phyloP scores from a whole-genome alignment of 2,888 invertebrate species.

The Drosophila anceps region DNA sequence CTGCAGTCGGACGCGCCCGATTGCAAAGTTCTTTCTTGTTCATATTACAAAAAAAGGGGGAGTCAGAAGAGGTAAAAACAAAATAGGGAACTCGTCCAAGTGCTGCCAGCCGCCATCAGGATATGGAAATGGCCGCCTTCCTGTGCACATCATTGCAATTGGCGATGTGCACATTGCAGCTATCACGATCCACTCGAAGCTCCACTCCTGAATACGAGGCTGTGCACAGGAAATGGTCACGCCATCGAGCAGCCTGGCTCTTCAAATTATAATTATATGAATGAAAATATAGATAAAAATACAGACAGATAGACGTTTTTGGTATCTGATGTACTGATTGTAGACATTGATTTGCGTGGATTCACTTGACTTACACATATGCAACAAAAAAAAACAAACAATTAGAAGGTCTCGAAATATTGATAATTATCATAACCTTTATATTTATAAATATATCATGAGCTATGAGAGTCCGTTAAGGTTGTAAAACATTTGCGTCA shows the following conservation, averaged over 20 bases:
- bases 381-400: too few relatives aligned
- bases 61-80: conserved; percentile 8
- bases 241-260: background rate
- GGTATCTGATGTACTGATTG: background rate
- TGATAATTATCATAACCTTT: background rate
- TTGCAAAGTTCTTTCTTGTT: background rate
- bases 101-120: conserved; percentile 23
- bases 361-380: too few relatives aligned
- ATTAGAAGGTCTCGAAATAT: too few relatives aligned
- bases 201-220: conserved; percentile 2
- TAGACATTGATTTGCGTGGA: too few relatives aligned
- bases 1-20: too few relatives aligned
- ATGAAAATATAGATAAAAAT: background rate
- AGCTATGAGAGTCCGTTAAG: background rate
- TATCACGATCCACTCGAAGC: conserved; percentile 44
- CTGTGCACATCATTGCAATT: conserved; percentile 52
- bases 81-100: conserved; percentile 22
- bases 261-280: background rate
- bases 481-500: background rate
- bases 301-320: background rate
- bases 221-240: conserved; percentile 34
- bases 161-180: conserved; percentile 32
- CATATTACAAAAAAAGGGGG: conserved; percentile 21
- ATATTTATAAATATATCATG: background rate
- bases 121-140: conserved; percentile 61